Conservation (phyloP, 2,113 vertebrate species). For the Ariopsis seemanni region DNA sequence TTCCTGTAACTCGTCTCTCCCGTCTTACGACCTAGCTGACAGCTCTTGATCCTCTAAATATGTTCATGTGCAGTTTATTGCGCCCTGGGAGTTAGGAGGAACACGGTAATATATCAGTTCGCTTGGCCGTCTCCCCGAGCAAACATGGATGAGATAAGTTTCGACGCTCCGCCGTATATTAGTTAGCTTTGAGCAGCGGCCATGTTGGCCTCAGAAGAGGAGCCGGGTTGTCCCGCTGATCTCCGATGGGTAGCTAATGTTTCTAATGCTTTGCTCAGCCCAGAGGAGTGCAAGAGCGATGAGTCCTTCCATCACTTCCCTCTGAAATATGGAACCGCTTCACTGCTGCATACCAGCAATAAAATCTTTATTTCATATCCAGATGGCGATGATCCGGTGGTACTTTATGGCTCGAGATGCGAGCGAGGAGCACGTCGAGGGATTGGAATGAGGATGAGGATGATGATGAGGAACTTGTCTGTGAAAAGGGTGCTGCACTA, state of each 20-base stretch:
- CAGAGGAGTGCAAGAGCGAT: constrained; percentile 35
- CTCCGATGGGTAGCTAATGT: constrained; percentile 31
- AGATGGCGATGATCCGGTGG: constrained; percentile 52
- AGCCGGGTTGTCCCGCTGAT: constrained; percentile 29
- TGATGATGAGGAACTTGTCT: constrained; percentile 9
- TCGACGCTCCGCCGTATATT: constrained; percentile 18
- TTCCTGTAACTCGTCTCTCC: constrained; percentile 23
- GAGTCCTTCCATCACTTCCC: constrained; percentile 32
- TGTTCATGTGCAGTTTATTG: constrained; percentile 47
- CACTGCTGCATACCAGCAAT: constrained; percentile 46
- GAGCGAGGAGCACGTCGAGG: constrained; percentile 30
- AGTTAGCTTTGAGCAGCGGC: constrained; percentile 20
- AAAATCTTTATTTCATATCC: constrained; percentile 62
- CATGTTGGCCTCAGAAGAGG: constrained; percentile 12
- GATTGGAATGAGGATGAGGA: constrained; percentile 29
- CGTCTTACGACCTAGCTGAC: constrained; percentile 35
- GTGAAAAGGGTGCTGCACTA: not conserved
- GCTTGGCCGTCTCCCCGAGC: constrained; percentile 13
- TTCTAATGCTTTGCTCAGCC: constrained; percentile 27
- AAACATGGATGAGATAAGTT: constrained; percentile 26
- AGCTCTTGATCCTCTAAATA: constrained; percentile 43
- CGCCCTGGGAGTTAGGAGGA: constrained; percentile 32
- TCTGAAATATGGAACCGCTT: constrained; percentile 46
- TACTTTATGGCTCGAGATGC: constrained; percentile 47
- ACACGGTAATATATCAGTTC: constrained; percentile 43